Base-by-base conservation (phyloP, 53 echinoderm and acorn worm species). In the Patiria pectinifera region DNA sequence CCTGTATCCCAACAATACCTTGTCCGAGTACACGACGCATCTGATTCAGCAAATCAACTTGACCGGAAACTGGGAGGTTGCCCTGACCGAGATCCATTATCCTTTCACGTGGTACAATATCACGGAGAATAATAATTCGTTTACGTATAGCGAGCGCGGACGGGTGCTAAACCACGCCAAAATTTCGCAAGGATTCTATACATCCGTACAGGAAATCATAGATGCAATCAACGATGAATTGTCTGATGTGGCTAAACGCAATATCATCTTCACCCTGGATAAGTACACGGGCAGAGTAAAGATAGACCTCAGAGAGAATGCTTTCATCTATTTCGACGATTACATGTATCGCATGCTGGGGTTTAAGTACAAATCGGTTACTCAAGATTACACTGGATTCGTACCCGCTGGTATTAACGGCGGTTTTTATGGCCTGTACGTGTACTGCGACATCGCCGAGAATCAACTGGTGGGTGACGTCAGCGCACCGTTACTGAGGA, bases 401-500 rank as follows among this genome's bases (percentile, higher is more conserved):
- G 1, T 80, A 58, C 91, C 78, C 45, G 72, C 84, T n/a, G 80
- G 85, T 78, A 69, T 91, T 10, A 85, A 91, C 74, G 45, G 81
- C 16, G 75, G 82, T 21, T 79, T 71, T 46, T 23, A 61, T 48
- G 97, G n/a, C n/a, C n/a, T n/a, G n/a, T n/a, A n/a, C n/a, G n/a
- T n/a, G n/a, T n/a, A n/a, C n/a, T n/a, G n/a, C n/a, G n/a, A n/a
- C n/a, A n/a, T n/a, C n/a, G n/a, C n/a, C n/a, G n/a, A n/a, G n/a
- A n/a, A n/a, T n/a, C n/a, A n/a, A n/a, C n/a, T n/a, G n/a, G n/a
- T n/a, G n/a, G n/a, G n/a, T n/a, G n/a, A n/a, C n/a, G n/a, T 85
- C 1, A 87, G 83, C 11, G 94, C 93, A 5, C 96, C 97, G 4
- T 59, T 96, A 19, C 82, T 96, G 70, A 62, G 91, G 14, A 93